phyloP scores from a whole-genome alignment of 2,113 vertebrate species.

The Chiloscyllium plagiosum region DNA sequence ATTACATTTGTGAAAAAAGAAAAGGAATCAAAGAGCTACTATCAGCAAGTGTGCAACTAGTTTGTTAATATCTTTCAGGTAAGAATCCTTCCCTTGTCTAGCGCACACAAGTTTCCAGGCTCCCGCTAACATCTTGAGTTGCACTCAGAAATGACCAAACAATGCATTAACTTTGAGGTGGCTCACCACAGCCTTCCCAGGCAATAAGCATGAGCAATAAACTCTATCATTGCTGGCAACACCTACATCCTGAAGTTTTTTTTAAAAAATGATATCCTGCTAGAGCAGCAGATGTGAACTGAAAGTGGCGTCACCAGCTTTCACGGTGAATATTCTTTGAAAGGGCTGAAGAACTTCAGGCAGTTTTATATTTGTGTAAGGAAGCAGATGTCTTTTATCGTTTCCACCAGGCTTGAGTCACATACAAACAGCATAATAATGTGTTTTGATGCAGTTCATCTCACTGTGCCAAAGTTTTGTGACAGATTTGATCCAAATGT shows the following conservation, averaged over 20 bases:
- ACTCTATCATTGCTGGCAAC: neutral
- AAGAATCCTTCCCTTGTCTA: neutral
- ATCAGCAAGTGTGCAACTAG: neutral
- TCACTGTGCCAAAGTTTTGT: neutral
- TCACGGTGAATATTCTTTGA: neutral
- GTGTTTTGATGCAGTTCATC: neutral
- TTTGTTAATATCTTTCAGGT: neutral
- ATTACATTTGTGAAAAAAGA: neutral
- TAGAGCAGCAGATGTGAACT: neutral
- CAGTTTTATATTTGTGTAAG: conserved; percentile 11
- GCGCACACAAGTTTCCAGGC: neutral
- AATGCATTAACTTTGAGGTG: neutral
- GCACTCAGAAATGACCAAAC: neutral
- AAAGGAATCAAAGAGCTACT: neutral
- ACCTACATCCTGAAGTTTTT: neutral
- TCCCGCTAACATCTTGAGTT: neutral
- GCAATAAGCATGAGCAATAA: neutral
- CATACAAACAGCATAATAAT: neutral
- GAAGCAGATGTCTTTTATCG: neutral
- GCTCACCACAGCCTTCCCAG: neutral
- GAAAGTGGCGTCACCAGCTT: neutral
- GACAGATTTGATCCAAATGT: neutral
- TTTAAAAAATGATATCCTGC: neutral
- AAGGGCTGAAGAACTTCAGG: neutral
- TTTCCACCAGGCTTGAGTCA: neutral